Base-by-base conservation (phyloP, 2,113 vertebrate species). In the Takifugu flavidus region DNA sequence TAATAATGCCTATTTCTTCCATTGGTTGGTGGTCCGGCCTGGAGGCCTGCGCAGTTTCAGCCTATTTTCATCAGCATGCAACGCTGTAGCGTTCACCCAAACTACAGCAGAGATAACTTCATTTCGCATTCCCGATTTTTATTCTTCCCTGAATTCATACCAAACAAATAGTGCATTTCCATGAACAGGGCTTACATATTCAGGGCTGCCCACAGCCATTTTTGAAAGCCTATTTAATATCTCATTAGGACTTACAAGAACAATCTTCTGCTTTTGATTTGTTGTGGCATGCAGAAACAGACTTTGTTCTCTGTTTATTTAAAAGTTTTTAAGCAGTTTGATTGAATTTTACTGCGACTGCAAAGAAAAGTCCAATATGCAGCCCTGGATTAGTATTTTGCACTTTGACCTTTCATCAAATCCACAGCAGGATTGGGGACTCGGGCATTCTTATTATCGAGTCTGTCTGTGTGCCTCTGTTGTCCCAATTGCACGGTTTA, bases 161-260 rank as follows among this genome's bases (percentile, higher is more conserved):
- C 67, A 77, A 78, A 69, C 59, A 72, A 74, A 75, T n/a, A 68
- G 67, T 65, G 72, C 60, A 63, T 74, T 56, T 78, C 60, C 59
- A 63, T 72, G 65, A 67, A 80, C 67, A 68, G 63, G 56, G 62
- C 53, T 49, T 44, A 44, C 57, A 71, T 77, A 62, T 62, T 59
- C 28, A 70, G 20, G n/a, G 15, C 56, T 51, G 29, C 79, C 67
- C 65, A 76, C 55, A 82, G 71, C 74, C 80, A 81, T 61, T 71
- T 70, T 75, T 72, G 70, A 87, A 75, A 80, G 70, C 54, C 31
- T 52, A 72, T 76, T 83, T 81, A 69, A 70, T 78, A 67, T 77
- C 50, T 74, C 62, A 78, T 79, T 79, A 74, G 53, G 49, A 42
- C 56, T 62, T 4, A 0, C 5, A 60, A 60, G n/a, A 53, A 51